These are phyloP conservation scores for Apis dorsata DNA, from an alignment of 1,140 invertebrate genomes.

Conservation along the genomic window DNA sequence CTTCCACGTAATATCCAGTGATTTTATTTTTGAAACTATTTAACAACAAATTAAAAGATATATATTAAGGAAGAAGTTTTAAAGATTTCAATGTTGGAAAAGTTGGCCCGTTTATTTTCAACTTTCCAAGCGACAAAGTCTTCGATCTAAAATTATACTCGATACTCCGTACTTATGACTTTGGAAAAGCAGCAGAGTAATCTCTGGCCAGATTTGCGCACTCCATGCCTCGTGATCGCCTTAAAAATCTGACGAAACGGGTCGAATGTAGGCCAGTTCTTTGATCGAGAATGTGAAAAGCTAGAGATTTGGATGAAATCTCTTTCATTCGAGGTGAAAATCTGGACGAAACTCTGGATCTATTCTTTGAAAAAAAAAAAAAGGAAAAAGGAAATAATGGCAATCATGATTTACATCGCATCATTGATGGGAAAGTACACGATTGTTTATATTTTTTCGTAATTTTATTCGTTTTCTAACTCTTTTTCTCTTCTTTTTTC, in stretches of 20 bases:
- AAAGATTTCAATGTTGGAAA: no score
- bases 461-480: neutral
- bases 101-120: neutral
- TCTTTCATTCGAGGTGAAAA: neutral
- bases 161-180: neutral
- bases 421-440: neutral
- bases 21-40: no score
- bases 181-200: neutral
- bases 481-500: neutral
- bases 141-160: no score
- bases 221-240: neutral
- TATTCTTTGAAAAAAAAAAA: neutral
- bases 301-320: neutral
- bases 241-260: conserved; percentile 32
- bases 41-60: no score
- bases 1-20: no score
- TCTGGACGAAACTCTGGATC: neutral
- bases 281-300: conserved; percentile 1
- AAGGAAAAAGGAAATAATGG: no score
- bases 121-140: neutral
- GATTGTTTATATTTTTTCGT: no score
- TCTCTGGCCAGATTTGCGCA: conserved; percentile 9
- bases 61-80: no score
- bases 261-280: conserved; percentile 36
- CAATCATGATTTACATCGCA: no score